Base-by-base conservation (phyloP, 2,888 invertebrate species). In the Anaspis maculata region DNA sequence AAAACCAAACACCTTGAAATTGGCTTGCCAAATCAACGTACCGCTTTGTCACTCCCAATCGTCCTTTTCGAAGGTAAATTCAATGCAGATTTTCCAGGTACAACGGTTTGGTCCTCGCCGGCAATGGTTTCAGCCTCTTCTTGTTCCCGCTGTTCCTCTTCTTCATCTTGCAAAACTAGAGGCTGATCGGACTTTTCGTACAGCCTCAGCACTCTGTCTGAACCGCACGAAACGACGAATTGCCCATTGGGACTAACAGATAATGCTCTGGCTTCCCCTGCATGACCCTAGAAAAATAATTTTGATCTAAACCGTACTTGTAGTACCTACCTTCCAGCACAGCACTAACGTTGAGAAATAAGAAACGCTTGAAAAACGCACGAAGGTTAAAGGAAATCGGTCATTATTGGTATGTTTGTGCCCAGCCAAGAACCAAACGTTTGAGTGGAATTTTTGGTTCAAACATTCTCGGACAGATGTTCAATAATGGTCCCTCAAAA, bases 131-230 rank as follows among this genome's bases (percentile, higher is more conserved):
- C 79, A 49, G 76, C 70, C 43, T 83, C 79, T 49, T 76, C 70
- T 43, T 83, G 81, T 59, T 85, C 87, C 21, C 90, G 81, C 53
- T 83, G 85, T 57, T 82, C 74, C 57, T 98, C 96, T 49, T 83
- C 79, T 38, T 85, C 79, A 60, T 98, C 98, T 54, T 92, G 83
- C 7, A 97, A 68, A n/a, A 97, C 87, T 26, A 98, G 72, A 2
- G 87, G 79, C 64, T 97, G 92, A 21, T 84, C 79, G 0, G 89
- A 83, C 54, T 85, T 81, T 62, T 89, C 77, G 73, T 79, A 92
- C 36, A 96, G 64, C 1, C 97, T 74, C 37, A 97, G 63, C 11
- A 91, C 88, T 46, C 81, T 74, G 70, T 98, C 97, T 1, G 83
- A 81, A 15, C 95, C 92, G 54, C 87, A 84, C 12, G 85, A 81